These are phyloP conservation scores for Cyclophora punctaria DNA, from an alignment of 2,888 invertebrate species.

Conservation along the genomic window DNA sequence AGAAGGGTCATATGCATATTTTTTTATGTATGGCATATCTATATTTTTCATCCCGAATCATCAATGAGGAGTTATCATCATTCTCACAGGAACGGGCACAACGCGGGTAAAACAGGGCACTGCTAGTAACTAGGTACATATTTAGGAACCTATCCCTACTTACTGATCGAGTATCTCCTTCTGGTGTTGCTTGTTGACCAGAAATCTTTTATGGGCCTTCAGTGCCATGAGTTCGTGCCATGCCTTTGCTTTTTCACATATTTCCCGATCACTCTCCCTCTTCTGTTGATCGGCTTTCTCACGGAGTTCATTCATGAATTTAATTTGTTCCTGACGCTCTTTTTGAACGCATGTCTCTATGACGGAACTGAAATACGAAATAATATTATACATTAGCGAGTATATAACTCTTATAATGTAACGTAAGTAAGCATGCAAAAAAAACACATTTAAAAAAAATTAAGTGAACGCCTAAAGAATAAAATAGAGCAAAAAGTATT, in stretches of 20 bases:
- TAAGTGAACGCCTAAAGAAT: no score
- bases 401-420: no score
- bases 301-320: conserved; percentile 46
- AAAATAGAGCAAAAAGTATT: no score
- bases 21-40: no score
- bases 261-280: conserved; percentile 40
- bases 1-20: no score
- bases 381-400: no score
- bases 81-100: no score
- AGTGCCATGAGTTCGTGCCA: conserved; percentile 43
- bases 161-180: conserved; percentile 55
- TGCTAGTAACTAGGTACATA: not conserved
- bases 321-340: conserved; percentile 54
- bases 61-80: no score
- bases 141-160: conserved; percentile 17
- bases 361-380: conserved; percentile 42
- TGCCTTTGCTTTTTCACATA: conserved; percentile 45
- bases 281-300: conserved; percentile 39
- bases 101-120: no score
- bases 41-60: no score
- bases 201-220: conserved; percentile 34
- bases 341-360: conserved; percentile 60
- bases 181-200: conserved; percentile 52
- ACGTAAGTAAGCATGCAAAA: no score
- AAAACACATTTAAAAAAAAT: no score